Evolutionary conservation across 1,140 invertebrate species (phyloP), one percentile per base, ranked within the genome.

Genomic region (Lepidurus apus): DNA sequence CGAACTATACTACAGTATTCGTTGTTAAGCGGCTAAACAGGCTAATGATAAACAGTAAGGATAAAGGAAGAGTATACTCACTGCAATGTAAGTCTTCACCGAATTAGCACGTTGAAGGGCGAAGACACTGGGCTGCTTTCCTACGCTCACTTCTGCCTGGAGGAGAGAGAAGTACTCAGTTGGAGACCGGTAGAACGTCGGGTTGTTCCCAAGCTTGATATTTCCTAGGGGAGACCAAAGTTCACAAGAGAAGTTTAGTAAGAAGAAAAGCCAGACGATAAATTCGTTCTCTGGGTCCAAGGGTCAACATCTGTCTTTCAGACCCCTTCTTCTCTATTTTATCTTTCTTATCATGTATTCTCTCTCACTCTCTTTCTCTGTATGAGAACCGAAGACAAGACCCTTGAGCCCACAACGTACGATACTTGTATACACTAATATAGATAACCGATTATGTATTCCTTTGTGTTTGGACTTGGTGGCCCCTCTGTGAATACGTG

Each of bases 51-150:
- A 0, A 79, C 75, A n/a, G 17, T 13, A 74, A n/a, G 21, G n/a
- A 73, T n/a, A 80, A 80, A 76, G 42, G 43, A 47, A n/a, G 26
- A 26, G 42, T 74, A 24, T 43, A 75, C 80, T 81, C 83, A 88
- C 87, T 83, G 87, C 86, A 74, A 89, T 87, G 81, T 89, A 89
- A 21, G 88, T 85, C 74, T 85, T 84, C 24, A 89, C 85, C 21
- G 87, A 86, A 78, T 85, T 84, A 5, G 86, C 86, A 78, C 87
- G 75, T 26, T 82, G 74, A 75, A 82, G 82, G 79, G 82, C 17
- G 75, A 81, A 83, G 42, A 87, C 82, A 43, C 87, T 80, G 75
- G 81, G 47, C 7, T 77, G 73, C 44, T 78, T 78, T 83, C 80
- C 9, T 81, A 73, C 47, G 76, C 81, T 10, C 81, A 81, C 75